phyloP scores from a whole-genome alignment of 2,888 invertebrate genomes.

The Fissipunctia ypsillon region DNA sequence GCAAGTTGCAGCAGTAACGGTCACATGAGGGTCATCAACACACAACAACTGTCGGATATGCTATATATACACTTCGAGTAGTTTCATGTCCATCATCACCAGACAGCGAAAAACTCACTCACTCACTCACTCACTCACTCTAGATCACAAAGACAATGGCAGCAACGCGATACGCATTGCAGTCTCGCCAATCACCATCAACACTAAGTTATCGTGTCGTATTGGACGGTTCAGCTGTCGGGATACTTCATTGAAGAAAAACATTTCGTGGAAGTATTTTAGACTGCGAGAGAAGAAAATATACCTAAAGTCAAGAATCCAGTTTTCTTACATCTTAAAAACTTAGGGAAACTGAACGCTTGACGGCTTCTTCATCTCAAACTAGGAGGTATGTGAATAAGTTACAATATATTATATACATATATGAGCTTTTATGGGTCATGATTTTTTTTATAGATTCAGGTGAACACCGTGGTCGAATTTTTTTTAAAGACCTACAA shows the following conservation, averaged over 20 bases:
- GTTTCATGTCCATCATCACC: not conserved
- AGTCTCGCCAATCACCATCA: not conserved
- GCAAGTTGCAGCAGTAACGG: not conserved
- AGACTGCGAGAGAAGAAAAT: not conserved
- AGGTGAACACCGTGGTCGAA: not conserved
- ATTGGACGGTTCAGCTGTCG: not conserved
- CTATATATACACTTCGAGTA: not conserved
- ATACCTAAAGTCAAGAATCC: conserved; percentile 30
- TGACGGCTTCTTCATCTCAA: conserved; percentile 34
- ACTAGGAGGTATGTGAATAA: conserved; percentile 25
- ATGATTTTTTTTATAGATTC: not conserved
- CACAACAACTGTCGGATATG: not conserved
- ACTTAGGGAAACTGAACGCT: conserved; percentile 20
- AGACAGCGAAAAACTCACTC: not conserved
- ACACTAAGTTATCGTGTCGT: not conserved
- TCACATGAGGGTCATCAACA: not conserved
- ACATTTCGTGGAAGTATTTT: not conserved
- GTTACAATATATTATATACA: not conserved
- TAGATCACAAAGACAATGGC: not conserved
- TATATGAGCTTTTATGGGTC: no score
- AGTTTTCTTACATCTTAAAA: conserved; percentile 20
- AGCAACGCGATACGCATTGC: not conserved
- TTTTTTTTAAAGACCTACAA: not conserved
- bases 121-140: no score
- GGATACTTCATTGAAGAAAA: conserved; percentile 2